These are phyloP conservation scores for Tortrix viridana DNA, from an alignment of 2,888 invertebrate species.

Conservation along the genomic window DNA sequence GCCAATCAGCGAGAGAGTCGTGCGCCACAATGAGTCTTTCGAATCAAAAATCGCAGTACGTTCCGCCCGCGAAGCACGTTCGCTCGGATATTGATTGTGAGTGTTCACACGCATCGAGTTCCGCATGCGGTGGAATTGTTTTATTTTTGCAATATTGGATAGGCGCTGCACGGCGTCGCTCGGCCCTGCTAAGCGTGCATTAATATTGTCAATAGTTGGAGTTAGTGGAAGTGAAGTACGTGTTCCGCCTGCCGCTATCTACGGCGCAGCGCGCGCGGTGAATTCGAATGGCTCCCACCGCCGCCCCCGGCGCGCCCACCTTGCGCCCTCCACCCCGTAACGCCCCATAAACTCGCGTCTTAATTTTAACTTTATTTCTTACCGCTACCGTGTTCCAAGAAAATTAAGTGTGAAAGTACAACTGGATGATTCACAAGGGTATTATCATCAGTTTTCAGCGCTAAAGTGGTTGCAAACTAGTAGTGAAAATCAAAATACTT, in stretches of 20 bases:
- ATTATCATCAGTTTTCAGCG: constrained; percentile 51
- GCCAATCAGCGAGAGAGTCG: constrained; percentile 53
- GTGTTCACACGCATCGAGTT: constrained; percentile 47
- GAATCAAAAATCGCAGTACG: constrained; percentile 31
- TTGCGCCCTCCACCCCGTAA: constrained; percentile 73
- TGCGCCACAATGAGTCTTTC: constrained; percentile 33
- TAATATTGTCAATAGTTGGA: constrained; percentile 85
- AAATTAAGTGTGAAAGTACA: constrained; percentile 82
- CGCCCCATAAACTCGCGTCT: constrained; percentile 84
- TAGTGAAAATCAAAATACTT: background rate
- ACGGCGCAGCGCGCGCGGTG: constrained; percentile 80
- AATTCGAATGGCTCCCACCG: constrained; percentile 72
- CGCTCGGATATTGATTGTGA: constrained; percentile 33
- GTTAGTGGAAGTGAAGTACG: constrained; percentile 84
- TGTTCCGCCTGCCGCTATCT: constrained; percentile 84
- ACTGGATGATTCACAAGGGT: constrained; percentile 67
- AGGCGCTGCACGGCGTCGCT: constrained; percentile 64
- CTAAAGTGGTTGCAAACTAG: constrained; percentile 8
- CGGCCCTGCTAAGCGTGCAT: constrained; percentile 82
- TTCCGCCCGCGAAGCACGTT: constrained; percentile 20
- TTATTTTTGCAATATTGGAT: constrained; percentile 37
- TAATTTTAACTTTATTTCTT: constrained; percentile 84
- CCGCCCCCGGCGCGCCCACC: constrained; percentile 52
- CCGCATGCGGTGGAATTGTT: constrained; percentile 55
- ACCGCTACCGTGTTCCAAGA: constrained; percentile 78